Conservation (phyloP, 2,888 invertebrate genomes). For the Ferdinandea cuprea region DNA sequence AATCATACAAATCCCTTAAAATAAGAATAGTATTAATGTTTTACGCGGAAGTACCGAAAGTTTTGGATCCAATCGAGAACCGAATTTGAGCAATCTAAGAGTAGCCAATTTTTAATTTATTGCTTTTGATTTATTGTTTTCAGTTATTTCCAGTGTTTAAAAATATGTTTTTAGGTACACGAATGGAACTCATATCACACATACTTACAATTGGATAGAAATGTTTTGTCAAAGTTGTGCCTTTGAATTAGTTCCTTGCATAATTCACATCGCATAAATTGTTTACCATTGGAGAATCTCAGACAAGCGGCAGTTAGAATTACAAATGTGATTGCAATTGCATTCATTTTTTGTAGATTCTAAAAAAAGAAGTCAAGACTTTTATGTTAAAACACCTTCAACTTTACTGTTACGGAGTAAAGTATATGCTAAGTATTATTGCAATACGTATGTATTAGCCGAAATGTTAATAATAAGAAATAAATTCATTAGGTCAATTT, state of each 20-base stretch:
- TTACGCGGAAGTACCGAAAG: not conserved
- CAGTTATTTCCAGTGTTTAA: too few relatives aligned
- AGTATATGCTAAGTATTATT: too few relatives aligned
- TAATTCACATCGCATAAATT: slow-evolving; percentile 80
- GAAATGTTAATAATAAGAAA: too few relatives aligned
- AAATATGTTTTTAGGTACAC: not conserved
- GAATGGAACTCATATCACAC: not conserved
- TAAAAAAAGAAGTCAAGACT: not conserved
- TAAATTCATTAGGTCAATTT: too few relatives aligned
- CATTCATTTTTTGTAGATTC: not conserved
- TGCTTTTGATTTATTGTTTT: too few relatives aligned
- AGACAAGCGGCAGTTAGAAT: not conserved
- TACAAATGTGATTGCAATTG: not conserved
- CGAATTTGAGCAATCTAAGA: too few relatives aligned
- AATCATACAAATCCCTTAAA: slow-evolving; percentile 71
- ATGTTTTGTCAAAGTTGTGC: slow-evolving; percentile 78
- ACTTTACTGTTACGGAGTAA: too few relatives aligned
- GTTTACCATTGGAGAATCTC: slow-evolving; percentile 66
- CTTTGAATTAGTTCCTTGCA: slow-evolving; percentile 79
- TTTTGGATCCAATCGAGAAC: not conserved
- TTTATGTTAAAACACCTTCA: too few relatives aligned
- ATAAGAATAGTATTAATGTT: not conserved
- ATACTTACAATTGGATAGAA: slow-evolving; percentile 80
- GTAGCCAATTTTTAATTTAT: too few relatives aligned
- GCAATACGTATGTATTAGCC: too few relatives aligned